phyloP scores from a whole-genome alignment of 2,888 invertebrate species.

The Polia nebulosa region DNA sequence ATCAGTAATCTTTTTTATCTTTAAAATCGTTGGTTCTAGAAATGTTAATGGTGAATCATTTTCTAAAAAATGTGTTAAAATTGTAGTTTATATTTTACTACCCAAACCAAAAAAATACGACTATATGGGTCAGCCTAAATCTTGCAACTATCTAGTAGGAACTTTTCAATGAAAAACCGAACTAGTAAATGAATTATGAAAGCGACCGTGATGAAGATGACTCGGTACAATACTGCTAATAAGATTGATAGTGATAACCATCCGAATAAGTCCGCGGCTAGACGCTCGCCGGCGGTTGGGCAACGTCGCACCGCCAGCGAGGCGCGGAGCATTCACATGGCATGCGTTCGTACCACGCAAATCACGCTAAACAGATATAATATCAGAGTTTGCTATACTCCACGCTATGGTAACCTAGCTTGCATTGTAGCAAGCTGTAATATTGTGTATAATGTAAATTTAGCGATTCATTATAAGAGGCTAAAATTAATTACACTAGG shows the following conservation, averaged over 20 bases:
- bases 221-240: slow-evolving; percentile 57
- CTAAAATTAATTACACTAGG: no score
- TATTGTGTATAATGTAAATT: neutral
- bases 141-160: neutral
- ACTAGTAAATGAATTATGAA: slow-evolving; percentile 39
- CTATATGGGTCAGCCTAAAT: neutral
- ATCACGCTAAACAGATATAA: neutral
- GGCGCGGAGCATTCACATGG: neutral
- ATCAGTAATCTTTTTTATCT: neutral
- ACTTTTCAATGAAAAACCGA: slow-evolving; percentile 28
- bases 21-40: slow-evolving; percentile 1
- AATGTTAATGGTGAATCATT: neutral
- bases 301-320: slow-evolving; percentile 43
- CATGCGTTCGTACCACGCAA: no score
- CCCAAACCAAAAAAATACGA: neutral
- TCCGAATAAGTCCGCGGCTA: slow-evolving; percentile 57
- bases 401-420: no score
- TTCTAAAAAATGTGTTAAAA: neutral
- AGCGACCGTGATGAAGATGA: slow-evolving; percentile 43
- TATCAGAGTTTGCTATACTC: no score
- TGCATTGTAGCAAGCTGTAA: no score
- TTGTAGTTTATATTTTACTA: neutral
- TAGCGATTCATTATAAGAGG: neutral
- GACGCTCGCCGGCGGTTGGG: slow-evolving; percentile 20
- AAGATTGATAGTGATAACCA: slow-evolving; percentile 68